phyloP scores from a whole-genome alignment of 2,797 vertebrate genomes.

The Lindbergichthys nudifrons region DNA sequence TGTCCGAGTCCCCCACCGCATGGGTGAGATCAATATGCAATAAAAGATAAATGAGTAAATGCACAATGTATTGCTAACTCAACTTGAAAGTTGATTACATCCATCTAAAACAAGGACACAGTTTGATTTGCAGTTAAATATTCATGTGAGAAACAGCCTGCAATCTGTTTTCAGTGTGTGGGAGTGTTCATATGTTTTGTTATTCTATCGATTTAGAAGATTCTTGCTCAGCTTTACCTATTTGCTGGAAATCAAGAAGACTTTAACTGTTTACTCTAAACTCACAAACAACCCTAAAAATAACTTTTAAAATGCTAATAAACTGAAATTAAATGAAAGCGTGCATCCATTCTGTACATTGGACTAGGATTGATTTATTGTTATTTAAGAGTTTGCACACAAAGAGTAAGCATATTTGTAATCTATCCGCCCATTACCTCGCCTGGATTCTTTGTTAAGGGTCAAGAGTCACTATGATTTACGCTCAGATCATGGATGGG shows the following conservation, averaged over 20 bases:
- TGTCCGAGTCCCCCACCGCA: not conserved
- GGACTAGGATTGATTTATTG: too few species aligned
- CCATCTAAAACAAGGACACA: slow-evolving; percentile 1
- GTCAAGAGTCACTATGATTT: not conserved
- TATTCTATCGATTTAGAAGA: slow-evolving; percentile 30
- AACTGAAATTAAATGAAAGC: slow-evolving; percentile 13
- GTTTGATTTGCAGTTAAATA: slow-evolving; percentile 56
- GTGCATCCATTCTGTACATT: too few species aligned
- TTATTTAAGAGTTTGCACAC: not conserved
- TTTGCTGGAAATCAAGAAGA: slow-evolving; percentile 28
- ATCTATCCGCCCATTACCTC: not conserved
- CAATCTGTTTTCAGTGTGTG: slow-evolving; percentile 46
- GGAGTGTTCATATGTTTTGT: slow-evolving; percentile 19
- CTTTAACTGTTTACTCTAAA: not conserved
- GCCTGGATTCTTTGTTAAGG: not conserved
- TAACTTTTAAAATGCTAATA: not conserved
- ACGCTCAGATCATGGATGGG: not conserved
- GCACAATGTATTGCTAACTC: slow-evolving; percentile 25
- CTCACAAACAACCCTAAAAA: slow-evolving; percentile 6
- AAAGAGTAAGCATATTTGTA: not conserved
- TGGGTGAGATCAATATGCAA: slow-evolving; percentile 56
- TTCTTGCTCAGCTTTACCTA: slow-evolving; percentile 12
- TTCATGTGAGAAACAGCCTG: slow-evolving; percentile 59
- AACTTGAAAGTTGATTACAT: slow-evolving; percentile 42
- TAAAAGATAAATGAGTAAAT: slow-evolving; percentile 57